A percentile compares a stretch with the other conserved stretches of the same genome.
Conservation (phyloP, 2,113 vertebrate species). For the Cyphomyrus discorhynchus region DNA sequence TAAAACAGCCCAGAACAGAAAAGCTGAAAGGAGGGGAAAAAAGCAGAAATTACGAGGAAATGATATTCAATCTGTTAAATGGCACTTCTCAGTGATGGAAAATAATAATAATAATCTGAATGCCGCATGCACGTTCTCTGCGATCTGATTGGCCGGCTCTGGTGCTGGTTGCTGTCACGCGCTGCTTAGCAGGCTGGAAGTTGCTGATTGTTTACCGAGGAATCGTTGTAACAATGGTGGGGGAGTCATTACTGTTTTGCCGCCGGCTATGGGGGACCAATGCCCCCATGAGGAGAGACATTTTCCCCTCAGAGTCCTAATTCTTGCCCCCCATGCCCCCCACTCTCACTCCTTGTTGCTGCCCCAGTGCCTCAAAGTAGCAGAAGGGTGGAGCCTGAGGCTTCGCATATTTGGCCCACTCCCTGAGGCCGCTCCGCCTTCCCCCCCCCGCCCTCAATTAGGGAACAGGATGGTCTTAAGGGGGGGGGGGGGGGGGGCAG, state of each 20-base stretch:
- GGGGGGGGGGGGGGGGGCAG: background rate
- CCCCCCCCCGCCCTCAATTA: conserved; percentile 11
- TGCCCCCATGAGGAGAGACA: background rate
- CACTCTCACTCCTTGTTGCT: background rate
- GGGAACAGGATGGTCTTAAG: background rate
- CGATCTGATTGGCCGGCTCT: conserved; percentile 11
- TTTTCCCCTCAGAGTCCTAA: conserved; percentile 11
- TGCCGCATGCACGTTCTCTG: conserved; percentile 8
- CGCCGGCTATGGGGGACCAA: conserved; percentile 36
- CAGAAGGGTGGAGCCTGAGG: background rate
- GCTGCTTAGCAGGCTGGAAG: conserved; percentile 41
- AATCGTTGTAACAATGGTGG: conserved; percentile 55
- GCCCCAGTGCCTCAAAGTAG: background rate
- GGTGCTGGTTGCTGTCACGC: conserved; percentile 18
- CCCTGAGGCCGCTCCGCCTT: conserved; percentile 4
- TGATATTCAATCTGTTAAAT: conserved; percentile 16
- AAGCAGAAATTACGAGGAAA: conserved; percentile 11
- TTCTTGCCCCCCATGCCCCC: background rate
- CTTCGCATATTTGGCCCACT: conserved; percentile 21
- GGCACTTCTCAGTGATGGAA: background rate
- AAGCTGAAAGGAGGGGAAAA: background rate
- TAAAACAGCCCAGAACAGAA: conserved; percentile 22
- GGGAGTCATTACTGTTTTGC: conserved; percentile 46
- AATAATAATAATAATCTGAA: conserved; percentile 23
- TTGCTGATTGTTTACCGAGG: conserved; percentile 49